Evolutionary conservation across 2,888 invertebrate genomes (phyloP), one percentile per base, ranked within the genome.

Genomic region (Apodemia zela): DNA sequence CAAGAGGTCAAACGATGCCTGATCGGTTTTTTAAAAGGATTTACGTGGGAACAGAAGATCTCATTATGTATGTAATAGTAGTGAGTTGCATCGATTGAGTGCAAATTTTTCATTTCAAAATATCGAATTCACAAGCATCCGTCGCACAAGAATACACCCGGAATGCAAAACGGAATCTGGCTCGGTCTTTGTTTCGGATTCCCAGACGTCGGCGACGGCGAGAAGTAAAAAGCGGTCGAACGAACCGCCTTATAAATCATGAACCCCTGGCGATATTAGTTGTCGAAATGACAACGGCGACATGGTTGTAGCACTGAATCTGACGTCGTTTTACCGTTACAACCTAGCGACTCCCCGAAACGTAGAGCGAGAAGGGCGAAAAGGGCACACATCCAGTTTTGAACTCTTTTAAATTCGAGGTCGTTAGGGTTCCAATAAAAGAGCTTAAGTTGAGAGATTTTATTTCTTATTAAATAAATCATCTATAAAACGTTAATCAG

Each of bases 91-190:
- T 80, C 79, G 80, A 83, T 80, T 77, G 74, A 72, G 76, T 77
- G 79, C 77, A 78, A 78, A 78, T 77, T 74, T 47, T 78, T 69
- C 75, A 78, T 80, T 81, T 78, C 65, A 76, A 79, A 83, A 80
- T 79, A 74, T 76, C 73, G 80, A 81, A 80, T 80, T 75, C 80
- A 77, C 75, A 76, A 76, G 76, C 78, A 76, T 72, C 73, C 77
- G 77, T 75, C 81, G 77, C 81, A 78, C 80, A 79, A 81, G 81
- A 80, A 82, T 78, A 80, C 83, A 70, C 71, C 75, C 72, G 86
- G 89, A 89, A 91, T 89, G 88, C 88, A 85, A 87, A 87, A 81
- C 84, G 88, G 89, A 87, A 89, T 89, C 82, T 82, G 78, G 82
- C 75, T 75, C 75, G 79, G 76, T 83, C 90, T 89, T 89, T 87